Percentiles rank a stretch among this genome's conserved stretches.
Evolutionary conservation across 2,888 invertebrate species (phyloP).

Genomic region (Pseudoips prasinana): DNA sequence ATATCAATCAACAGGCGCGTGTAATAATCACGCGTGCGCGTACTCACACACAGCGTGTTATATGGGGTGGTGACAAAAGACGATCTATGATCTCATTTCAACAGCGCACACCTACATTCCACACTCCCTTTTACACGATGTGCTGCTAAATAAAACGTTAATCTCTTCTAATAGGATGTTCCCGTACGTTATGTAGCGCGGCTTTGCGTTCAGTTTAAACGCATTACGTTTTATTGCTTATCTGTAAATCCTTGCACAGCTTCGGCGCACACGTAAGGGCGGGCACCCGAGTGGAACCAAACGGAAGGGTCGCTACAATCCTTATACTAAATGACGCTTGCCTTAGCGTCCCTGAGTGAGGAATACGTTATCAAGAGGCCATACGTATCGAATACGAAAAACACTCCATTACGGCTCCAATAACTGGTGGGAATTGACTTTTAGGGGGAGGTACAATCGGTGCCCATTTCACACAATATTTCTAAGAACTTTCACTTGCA

Average conservation of each 20-base stretch:
- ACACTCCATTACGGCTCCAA: too few species aligned
- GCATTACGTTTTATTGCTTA: slow-evolving; percentile 56
- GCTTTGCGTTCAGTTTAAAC: slow-evolving; percentile 40
- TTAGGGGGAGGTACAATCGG: too few species aligned
- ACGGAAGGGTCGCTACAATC: slow-evolving; percentile 56
- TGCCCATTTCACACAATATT: too few species aligned
- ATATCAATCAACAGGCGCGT: slow-evolving; percentile 22
- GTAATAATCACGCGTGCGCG: slow-evolving; percentile 6
- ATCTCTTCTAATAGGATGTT: slow-evolving; percentile 50
- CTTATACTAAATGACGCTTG: slow-evolving; percentile 51
- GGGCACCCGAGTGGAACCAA: slow-evolving; percentile 48
- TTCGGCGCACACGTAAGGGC: slow-evolving; percentile 44
- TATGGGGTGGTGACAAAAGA: slow-evolving; percentile 26
- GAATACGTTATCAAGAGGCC: too few species aligned
- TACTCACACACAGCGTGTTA: slow-evolving; percentile 7
- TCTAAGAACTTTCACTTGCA: too few species aligned
- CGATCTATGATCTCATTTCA: slow-evolving; percentile 33
- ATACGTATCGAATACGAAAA: too few species aligned
- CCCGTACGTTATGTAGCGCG: too few species aligned
- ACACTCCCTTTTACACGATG: slow-evolving; percentile 24
- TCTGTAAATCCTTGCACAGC: slow-evolving; percentile 44
- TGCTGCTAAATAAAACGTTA: slow-evolving; percentile 45
- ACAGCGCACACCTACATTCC: slow-evolving; percentile 26
- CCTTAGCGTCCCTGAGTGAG: slow-evolving; percentile 28
- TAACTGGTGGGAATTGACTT: too few species aligned